Evolutionary conservation across 2,888 invertebrate species (phyloP).

Genomic region (Aleiodes alternator): DNA sequence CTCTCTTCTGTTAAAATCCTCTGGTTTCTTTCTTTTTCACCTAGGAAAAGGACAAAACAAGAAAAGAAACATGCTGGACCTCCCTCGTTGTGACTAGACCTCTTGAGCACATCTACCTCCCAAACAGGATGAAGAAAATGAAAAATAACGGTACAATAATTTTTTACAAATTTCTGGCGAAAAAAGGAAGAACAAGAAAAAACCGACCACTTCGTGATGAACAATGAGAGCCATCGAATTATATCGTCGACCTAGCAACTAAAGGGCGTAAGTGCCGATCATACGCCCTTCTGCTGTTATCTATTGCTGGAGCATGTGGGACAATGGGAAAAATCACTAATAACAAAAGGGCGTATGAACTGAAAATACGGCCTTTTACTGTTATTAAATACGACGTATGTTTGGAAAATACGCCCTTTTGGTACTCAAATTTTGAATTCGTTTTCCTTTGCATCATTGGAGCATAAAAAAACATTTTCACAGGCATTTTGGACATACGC

Average conservation of each 20-base stretch:
- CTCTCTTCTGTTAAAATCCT: slow-evolving; percentile 1
- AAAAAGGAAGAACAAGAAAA: neutral
- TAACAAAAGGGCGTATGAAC: no score
- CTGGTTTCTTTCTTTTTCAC: neutral
- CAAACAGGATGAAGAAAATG: neutral
- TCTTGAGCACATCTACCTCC: neutral
- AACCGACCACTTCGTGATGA: neutral
- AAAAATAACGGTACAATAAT: slow-evolving; percentile 12
- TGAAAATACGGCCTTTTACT: no score
- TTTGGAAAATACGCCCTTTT: no score
- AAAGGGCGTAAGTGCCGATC: no score
- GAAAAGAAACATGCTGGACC: slow-evolving; percentile 8
- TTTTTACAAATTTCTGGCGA: slow-evolving; percentile 16
- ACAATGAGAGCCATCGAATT: slow-evolving; percentile 16
- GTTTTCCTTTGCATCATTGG: no score
- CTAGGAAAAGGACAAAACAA: neutral
- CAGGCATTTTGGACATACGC: no score
- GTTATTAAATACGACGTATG: no score
- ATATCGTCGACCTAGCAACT: neutral
- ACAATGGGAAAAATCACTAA: no score
- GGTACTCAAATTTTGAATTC: no score
- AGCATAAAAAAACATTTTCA: no score
- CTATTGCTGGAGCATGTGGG: no score
- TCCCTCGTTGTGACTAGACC: slow-evolving; percentile 16
- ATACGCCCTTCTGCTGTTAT: no score